These are phyloP conservation scores for Sardina pilchardus DNA, from an alignment of 2,113 vertebrate genomes.

Conservation along the genomic window DNA sequence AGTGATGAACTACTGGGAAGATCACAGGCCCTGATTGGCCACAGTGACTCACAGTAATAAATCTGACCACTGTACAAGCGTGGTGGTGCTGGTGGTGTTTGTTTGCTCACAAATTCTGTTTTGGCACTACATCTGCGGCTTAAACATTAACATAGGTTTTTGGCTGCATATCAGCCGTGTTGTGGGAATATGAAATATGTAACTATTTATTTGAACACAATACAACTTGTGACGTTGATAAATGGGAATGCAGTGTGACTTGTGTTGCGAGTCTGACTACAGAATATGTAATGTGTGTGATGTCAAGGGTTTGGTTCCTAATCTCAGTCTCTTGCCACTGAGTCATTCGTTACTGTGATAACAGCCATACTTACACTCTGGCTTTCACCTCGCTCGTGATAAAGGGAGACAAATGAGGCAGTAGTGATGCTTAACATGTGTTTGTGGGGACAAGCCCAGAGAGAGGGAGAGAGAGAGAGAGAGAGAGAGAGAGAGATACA, in stretches of 20 bases:
- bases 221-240: neutral
- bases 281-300: neutral
- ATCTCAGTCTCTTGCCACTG: neutral
- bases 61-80: neutral
- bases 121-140: neutral
- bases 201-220: neutral
- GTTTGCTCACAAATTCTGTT: neutral
- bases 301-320: neutral
- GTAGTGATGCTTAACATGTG: constrained; percentile 7
- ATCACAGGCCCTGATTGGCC: neutral
- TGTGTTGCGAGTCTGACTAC: neutral
- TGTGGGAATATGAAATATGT: neutral
- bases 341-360: neutral
- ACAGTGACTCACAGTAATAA: neutral
- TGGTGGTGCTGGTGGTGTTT: neutral
- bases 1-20: neutral
- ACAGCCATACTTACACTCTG: constrained; percentile 2
- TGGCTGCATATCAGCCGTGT: neutral
- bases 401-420: neutral
- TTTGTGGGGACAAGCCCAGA: neutral
- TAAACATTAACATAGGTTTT: neutral
- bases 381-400: neutral
- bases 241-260: neutral
- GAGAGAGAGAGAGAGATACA: constrained; percentile 7
- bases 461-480: neutral